Conservation (phyloP, 2,888 invertebrate species). For the Lacanobia wlatinum region DNA sequence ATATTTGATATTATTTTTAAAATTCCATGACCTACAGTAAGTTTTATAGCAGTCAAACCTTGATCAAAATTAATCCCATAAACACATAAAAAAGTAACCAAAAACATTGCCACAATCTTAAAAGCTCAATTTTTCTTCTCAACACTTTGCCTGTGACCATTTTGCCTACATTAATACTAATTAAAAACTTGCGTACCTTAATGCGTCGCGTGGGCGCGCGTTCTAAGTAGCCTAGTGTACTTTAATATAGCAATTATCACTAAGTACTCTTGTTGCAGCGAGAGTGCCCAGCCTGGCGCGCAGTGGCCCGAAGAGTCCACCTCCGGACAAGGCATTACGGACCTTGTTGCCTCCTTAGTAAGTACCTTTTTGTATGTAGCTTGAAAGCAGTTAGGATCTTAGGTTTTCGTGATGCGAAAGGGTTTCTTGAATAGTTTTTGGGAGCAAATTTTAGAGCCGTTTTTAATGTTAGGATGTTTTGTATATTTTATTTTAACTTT, state of each 20-base stretch:
- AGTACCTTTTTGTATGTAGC: conserved; percentile 68
- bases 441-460: conserved; percentile 2
- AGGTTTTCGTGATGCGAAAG: not conserved
- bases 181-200: conserved; percentile 66
- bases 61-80: not conserved
- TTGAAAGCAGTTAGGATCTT: not conserved
- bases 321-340: conserved; percentile 76
- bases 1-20: too few relatives aligned
- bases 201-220: conserved; percentile 51
- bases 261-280: conserved; percentile 77
- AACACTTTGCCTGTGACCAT: conserved; percentile 45
- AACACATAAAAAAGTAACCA: conserved; percentile 11
- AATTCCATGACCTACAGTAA: too few relatives aligned
- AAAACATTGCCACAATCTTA: conserved; percentile 33
- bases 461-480: not conserved
- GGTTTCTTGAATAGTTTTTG: conserved; percentile 39
- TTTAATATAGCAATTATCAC: conserved; percentile 58
- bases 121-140: conserved; percentile 59
- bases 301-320: conserved; percentile 76
- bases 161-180: conserved; percentile 62
- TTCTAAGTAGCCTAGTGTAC: conserved; percentile 54
- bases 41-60: too few relatives aligned
- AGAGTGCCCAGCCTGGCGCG: conserved; percentile 82
- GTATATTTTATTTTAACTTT: not conserved
- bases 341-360: conserved; percentile 85